Base-by-base conservation (phyloP, 2,888 invertebrate genomes). In the Panopea generosa region DNA sequence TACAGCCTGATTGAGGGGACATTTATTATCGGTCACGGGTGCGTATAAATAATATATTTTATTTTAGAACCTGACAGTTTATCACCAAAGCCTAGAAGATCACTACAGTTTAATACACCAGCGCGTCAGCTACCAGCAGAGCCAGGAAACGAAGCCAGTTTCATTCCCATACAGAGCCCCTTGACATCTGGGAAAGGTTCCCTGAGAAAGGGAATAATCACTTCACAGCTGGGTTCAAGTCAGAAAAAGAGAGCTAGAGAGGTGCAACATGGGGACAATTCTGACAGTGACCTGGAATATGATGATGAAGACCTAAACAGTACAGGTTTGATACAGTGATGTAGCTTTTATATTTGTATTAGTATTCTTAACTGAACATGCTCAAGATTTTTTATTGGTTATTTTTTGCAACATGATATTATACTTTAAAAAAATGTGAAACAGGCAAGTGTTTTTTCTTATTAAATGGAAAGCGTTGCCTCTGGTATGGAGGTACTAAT, bases 51-150 rank as follows among this genome's bases (percentile, higher is more conserved):
- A n/a, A n/a, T n/a, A n/a, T n/a, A n/a, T n/a, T n/a, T n/a, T n/a
- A n/a, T n/a, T n/a, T 33, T 11, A 33, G 33, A 33, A 33, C 33
- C 33, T 7, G 33, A 33, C 4, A 33, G 33, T 33, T 33, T 33
- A 33, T 33, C 83, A 20, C 84, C 85, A 22, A 87, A 86, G 59
- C 82, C 86, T 43, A 84, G 84, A 61, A 74, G 84, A 60, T 82
- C 86, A 40, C 73, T 87, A 2, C 72, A 84, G 40, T 87, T 87
- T 78, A 69, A 66, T 7, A 85, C 84, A 29, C 88, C 88, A 24
- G 84, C 81, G 27, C 67, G 68, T 0, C 84, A 87, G 59, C 29
- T 1, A 16, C 6, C 16, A 16, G n/a, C 14, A 27, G 14, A 26
- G 59, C 53, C 20, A 14, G 22, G 20, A 59, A 20, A 24, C 16